phyloP scores from a whole-genome alignment of 2,888 invertebrate genomes.

The Parthenolecanium corni region DNA sequence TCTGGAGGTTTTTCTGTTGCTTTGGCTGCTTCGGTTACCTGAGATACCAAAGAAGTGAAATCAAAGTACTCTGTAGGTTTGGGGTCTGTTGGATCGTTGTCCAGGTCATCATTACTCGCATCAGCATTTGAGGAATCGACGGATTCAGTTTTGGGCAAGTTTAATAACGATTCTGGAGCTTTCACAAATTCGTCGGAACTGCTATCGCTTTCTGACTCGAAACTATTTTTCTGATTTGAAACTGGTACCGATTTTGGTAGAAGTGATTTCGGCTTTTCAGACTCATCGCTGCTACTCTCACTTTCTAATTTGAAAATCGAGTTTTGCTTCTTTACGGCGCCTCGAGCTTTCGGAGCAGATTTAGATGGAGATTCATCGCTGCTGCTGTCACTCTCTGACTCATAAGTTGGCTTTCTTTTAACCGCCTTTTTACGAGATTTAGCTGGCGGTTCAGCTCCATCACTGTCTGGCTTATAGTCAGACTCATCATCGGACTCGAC shows the following conservation, averaged over 20 bases:
- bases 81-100: neutral
- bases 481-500: conserved; percentile 10
- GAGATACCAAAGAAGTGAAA: conserved; percentile 6
- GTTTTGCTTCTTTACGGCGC: neutral
- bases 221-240: neutral
- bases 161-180: neutral
- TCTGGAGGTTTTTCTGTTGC: neutral
- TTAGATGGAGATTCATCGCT: neutral
- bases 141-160: neutral
- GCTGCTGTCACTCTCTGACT: neutral
- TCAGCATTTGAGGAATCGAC: neutral
- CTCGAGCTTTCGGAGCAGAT: neutral
- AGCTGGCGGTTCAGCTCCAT: neutral
- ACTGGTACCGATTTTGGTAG: neutral
- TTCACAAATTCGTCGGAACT: neutral
- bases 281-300: neutral
- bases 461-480: neutral
- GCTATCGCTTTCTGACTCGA: conserved; percentile 14
- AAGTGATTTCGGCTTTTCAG: neutral
- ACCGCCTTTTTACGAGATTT: neutral
- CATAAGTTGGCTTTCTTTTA: neutral
- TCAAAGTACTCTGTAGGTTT: conserved; percentile 20
- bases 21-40: conserved; percentile 7
- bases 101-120: neutral
- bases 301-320: neutral